Evolutionary conservation across 2,888 invertebrate species (phyloP).

Genomic region (Acanthosepion esculentum): DNA sequence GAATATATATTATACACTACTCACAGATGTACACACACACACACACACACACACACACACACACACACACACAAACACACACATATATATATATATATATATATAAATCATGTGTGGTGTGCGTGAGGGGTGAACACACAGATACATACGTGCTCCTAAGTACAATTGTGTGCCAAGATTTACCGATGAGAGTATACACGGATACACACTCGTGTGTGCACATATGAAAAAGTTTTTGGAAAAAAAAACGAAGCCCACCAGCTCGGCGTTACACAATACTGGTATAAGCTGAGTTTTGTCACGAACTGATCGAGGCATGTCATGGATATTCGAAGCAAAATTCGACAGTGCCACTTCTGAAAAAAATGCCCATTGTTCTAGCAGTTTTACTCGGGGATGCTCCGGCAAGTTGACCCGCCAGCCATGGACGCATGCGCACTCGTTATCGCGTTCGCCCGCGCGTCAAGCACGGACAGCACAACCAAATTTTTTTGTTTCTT

Average conservation of each 20-base stretch:
- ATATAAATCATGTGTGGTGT: background rate
- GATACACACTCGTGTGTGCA: background rate
- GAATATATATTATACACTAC: too few species aligned
- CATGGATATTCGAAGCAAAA: conserved; percentile 21
- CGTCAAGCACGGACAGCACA: background rate
- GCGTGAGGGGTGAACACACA: background rate
- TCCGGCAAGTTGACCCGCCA: background rate
- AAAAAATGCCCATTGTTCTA: conserved; percentile 16
- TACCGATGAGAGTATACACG: background rate
- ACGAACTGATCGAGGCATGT: conserved; percentile 9
- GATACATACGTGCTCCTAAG: background rate
- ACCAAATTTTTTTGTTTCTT: background rate
- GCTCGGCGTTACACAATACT: background rate
- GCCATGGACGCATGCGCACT: background rate
- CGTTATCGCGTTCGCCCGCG: background rate
- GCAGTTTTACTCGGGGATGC: background rate
- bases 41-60: background rate
- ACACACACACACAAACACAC: background rate
- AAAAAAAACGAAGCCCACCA: background rate
- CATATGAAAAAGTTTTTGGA: background rate
- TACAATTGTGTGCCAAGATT: too few species aligned
- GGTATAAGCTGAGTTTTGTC: conserved; percentile 9
- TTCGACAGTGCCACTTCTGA: background rate
- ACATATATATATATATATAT: background rate
- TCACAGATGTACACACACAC: background rate